These are phyloP conservation scores for Alviniconcha strummeri DNA, from an alignment of 2,888 invertebrate species.

Conservation along the genomic window DNA sequence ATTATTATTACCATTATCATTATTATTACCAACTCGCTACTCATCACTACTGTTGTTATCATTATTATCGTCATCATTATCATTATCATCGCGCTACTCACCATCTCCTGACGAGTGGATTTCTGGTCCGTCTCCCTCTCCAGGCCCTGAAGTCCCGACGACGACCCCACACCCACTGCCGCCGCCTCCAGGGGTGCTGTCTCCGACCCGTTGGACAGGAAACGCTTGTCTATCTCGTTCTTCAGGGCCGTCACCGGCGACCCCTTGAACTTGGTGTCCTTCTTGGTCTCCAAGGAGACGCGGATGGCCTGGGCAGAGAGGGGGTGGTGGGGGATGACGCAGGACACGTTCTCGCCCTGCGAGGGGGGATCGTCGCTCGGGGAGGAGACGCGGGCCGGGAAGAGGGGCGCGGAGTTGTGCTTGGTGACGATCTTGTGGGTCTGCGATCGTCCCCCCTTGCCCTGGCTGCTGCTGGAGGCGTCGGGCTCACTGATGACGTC, in stretches of 20 bases:
- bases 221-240: conserved; percentile 69
- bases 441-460: background rate
- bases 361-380: conserved; percentile 28
- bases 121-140: conserved; percentile 33
- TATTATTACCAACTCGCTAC: too few species aligned
- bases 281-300: conserved; percentile 53
- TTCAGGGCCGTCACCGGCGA: conserved; percentile 72
- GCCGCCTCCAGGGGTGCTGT: conserved; percentile 23
- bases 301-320: conserved; percentile 59
- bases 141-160: background rate
- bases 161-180: background rate
- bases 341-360: conserved; percentile 30
- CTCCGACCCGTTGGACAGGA: conserved; percentile 49
- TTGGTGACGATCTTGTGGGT: conserved; percentile 31
- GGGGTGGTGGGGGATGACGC: conserved; percentile 46
- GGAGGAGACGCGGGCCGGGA: conserved; percentile 26
- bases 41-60: too few species aligned
- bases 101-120: conserved; percentile 21
- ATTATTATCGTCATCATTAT: too few species aligned
- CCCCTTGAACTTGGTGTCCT: conserved; percentile 58
- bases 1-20: too few species aligned
- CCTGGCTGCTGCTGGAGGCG: background rate
- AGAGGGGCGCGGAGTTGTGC: conserved; percentile 32
- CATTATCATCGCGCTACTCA: background rate
- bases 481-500: too few species aligned